phyloP scores from a whole-genome alignment of 1,140 invertebrate genomes.

The Pararge aegeria region DNA sequence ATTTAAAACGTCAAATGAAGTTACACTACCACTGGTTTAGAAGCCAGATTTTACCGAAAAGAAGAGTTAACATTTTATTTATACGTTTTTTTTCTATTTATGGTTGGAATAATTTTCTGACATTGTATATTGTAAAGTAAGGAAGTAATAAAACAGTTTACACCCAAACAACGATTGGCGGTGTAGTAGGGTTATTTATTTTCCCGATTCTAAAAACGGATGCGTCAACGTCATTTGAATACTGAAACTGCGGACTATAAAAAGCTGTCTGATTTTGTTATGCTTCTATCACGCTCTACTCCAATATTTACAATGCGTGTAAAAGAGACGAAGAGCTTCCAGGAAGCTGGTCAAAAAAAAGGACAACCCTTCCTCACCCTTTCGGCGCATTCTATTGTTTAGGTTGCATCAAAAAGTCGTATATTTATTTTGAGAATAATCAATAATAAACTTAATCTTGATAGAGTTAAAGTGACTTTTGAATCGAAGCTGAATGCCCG shows the following conservation, averaged over 20 bases:
- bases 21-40: no score
- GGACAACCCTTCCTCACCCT: conserved; percentile 75
- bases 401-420: conserved; percentile 46
- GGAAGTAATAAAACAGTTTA: conserved; percentile 71
- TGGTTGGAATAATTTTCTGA: conserved; percentile 1
- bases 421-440: conserved; percentile 29
- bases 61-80: no score
- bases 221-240: conserved; percentile 72
- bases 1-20: no score
- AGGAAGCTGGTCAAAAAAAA: conserved; percentile 74
- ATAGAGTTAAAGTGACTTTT: conserved; percentile 44
- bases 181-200: conserved; percentile 52
- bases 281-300: conserved; percentile 32
- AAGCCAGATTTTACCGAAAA: no score
- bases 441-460: conserved; percentile 33
- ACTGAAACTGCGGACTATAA: conserved; percentile 64
- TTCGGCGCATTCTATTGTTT: conserved; percentile 67
- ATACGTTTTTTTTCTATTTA: background rate
- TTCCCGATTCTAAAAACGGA: conserved; percentile 72
- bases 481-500: conserved; percentile 11
- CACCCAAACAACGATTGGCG: conserved; percentile 56
- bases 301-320: conserved; percentile 20
- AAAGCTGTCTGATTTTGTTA: conserved; percentile 46
- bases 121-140: conserved; percentile 41
- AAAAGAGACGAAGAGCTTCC: conserved; percentile 49